A percentile compares a stretch with the other conserved stretches of the same genome.
Conservation (phyloP, 2,113 vertebrate genomes). For the Ranitomeya variabilis region DNA sequence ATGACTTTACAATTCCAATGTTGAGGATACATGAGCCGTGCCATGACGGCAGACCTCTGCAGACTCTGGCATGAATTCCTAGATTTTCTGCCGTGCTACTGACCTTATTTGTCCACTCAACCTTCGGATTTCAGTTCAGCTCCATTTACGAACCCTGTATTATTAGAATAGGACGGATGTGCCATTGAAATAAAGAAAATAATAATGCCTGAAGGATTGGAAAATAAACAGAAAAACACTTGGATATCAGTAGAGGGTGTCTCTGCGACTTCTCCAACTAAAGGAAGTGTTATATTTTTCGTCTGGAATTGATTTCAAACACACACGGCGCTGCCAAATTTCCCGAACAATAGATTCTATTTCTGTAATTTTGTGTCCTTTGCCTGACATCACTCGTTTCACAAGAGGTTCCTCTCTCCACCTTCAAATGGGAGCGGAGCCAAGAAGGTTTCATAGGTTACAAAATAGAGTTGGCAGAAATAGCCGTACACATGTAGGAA, state of each 20-base stretch:
- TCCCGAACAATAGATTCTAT: slow-evolving; percentile 77
- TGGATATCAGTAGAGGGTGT: slow-evolving; percentile 36
- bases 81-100: not conserved
- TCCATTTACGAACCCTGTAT: slow-evolving; percentile 9
- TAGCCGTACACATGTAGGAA: slow-evolving; percentile 53
- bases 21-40: too few species aligned
- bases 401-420: slow-evolving; percentile 67
- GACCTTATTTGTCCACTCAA: not conserved
- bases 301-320: slow-evolving; percentile 74
- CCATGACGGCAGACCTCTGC: not conserved
- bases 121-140: not conserved
- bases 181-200: slow-evolving; percentile 10
- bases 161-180: slow-evolving; percentile 40
- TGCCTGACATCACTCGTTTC: slow-evolving; percentile 66
- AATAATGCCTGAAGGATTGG: slow-evolving; percentile 30
- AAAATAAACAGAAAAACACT: slow-evolving; percentile 28
- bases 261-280: slow-evolving; percentile 55
- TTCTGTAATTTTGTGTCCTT: slow-evolving; percentile 73
- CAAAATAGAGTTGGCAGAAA: slow-evolving; percentile 63
- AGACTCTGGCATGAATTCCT: too few species aligned
- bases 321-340: slow-evolving; percentile 70
- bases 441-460: slow-evolving; percentile 59
- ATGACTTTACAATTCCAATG: too few species aligned
- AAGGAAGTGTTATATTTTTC: slow-evolving; percentile 70
- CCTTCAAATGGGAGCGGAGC: slow-evolving; percentile 63